A percentile compares a stretch with the other conserved stretches of the same genome.
These are phyloP conservation scores for Caenorhabditis sinica DNA, from an alignment of 2,888 invertebrate genomes.

Conservation along the genomic window DNA sequence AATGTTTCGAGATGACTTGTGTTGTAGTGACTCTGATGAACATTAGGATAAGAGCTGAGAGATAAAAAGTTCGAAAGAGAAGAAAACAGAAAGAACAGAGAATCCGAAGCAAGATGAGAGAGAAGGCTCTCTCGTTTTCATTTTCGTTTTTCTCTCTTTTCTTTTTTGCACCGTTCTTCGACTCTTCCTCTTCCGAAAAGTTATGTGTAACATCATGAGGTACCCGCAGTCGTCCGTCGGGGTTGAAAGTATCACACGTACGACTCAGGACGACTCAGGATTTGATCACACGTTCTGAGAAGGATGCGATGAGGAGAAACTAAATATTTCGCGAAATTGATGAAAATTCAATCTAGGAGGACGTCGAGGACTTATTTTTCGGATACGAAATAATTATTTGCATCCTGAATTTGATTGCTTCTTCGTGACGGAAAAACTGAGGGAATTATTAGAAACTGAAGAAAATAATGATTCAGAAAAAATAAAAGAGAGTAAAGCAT, in stretches of 20 bases:
- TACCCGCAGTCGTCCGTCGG: neutral
- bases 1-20: slow-evolving; percentile 11
- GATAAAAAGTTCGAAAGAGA: slow-evolving; percentile 35
- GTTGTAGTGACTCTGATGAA: slow-evolving; percentile 26
- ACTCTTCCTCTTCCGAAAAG: slow-evolving; percentile 14
- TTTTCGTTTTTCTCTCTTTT: slow-evolving; percentile 23
- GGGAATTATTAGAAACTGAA: neutral
- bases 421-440: neutral
- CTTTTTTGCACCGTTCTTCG: slow-evolving; percentile 48
- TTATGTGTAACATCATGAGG: slow-evolving; percentile 51
- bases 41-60: slow-evolving; percentile 39
- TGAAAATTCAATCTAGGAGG: slow-evolving; percentile 8
- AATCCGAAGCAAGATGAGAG: neutral
- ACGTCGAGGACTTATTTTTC: neutral
- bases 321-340: no score
- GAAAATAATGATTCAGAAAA: neutral
- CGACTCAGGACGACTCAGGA: slow-evolving; percentile 11
- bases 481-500: neutral
- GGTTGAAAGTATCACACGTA: slow-evolving; percentile 46
- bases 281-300: slow-evolving; percentile 31
- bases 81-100: slow-evolving; percentile 21
- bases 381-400: slow-evolving; percentile 46
- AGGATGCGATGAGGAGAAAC: slow-evolving; percentile 6
- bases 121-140: neutral
- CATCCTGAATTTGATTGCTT: slow-evolving; percentile 49